Evolutionary conservation across 2,888 invertebrate genomes (phyloP).

Genomic region (Phengaris arion): DNA sequence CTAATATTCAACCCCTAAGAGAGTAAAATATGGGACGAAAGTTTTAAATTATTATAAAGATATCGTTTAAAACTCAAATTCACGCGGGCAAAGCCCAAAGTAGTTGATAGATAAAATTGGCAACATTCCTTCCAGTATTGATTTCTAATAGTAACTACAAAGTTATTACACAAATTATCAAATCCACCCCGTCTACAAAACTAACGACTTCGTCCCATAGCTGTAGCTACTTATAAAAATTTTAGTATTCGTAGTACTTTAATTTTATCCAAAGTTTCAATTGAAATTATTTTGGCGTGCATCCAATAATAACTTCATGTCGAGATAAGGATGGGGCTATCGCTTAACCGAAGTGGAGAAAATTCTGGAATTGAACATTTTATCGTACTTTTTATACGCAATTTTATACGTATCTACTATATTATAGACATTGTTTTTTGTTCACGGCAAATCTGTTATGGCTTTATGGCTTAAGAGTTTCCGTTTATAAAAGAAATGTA

Average conservation of each 20-base stretch:
- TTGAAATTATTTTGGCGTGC: constrained; percentile 27
- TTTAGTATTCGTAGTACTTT: constrained; percentile 24
- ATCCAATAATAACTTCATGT: constrained; percentile 21
- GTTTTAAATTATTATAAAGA: no score
- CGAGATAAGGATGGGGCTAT: constrained; percentile 26
- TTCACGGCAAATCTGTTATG: no score
- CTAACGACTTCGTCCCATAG: constrained; percentile 19
- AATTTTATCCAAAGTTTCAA: constrained; percentile 28
- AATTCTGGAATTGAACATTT: constrained; percentile 17
- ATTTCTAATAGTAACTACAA: not conserved
- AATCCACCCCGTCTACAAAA: constrained; percentile 11
- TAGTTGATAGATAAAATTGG: no score
- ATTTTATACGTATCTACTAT: not conserved
- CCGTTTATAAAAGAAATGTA: no score
- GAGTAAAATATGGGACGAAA: no score
- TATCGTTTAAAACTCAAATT: no score
- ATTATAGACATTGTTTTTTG: not conserved
- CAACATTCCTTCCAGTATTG: no score
- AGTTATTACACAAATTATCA: constrained; percentile 29
- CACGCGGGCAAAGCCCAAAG: no score
- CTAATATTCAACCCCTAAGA: no score
- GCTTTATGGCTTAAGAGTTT: no score
- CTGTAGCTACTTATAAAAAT: constrained; percentile 21
- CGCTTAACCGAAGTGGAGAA: constrained; percentile 18
- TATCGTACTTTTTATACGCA: not conserved